These are phyloP conservation scores for Dione vanillae DNA, from an alignment of 2,888 invertebrate species.

Conservation along the genomic window DNA sequence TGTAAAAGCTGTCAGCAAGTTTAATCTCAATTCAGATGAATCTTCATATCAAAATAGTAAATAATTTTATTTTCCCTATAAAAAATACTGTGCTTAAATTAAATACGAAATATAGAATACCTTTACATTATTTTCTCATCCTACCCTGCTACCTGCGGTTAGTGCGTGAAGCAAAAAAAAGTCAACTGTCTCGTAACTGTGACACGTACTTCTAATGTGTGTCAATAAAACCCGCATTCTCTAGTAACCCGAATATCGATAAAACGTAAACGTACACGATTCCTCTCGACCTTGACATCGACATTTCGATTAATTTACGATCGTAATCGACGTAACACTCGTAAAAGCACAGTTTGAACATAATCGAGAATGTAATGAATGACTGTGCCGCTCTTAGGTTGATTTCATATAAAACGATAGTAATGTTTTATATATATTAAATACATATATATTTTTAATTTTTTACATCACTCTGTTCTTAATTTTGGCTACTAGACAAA, in stretches of 20 bases:
- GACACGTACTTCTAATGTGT: not conserved
- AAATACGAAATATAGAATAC: too few relatives aligned
- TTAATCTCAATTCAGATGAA: too few relatives aligned
- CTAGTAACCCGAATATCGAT: conserved; percentile 28
- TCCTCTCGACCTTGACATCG: conserved; percentile 46
- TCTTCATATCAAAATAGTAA: too few relatives aligned
- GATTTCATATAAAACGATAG: conserved; percentile 1
- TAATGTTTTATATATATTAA: too few relatives aligned
- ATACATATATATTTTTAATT: too few relatives aligned
- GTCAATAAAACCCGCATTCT: conserved; percentile 9
- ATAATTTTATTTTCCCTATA: too few relatives aligned
- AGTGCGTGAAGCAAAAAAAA: not conserved
- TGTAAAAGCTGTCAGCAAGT: too few relatives aligned
- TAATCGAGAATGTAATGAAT: conserved; percentile 46
- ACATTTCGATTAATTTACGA: conserved; percentile 49
- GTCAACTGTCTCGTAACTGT: not conserved
- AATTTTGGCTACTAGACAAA: not conserved
- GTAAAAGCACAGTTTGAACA: conserved; percentile 51
- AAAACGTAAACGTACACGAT: conserved; percentile 27
- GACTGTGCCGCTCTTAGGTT: conserved; percentile 9
- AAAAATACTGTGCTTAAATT: too few relatives aligned
- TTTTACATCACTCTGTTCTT: too few relatives aligned
- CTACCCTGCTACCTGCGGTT: not conserved
- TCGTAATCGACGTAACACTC: conserved; percentile 51
- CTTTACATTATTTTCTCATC: not conserved